phyloP scores from a whole-genome alignment of 2,113 vertebrate genomes.

The Marmota flaviventris region DNA sequence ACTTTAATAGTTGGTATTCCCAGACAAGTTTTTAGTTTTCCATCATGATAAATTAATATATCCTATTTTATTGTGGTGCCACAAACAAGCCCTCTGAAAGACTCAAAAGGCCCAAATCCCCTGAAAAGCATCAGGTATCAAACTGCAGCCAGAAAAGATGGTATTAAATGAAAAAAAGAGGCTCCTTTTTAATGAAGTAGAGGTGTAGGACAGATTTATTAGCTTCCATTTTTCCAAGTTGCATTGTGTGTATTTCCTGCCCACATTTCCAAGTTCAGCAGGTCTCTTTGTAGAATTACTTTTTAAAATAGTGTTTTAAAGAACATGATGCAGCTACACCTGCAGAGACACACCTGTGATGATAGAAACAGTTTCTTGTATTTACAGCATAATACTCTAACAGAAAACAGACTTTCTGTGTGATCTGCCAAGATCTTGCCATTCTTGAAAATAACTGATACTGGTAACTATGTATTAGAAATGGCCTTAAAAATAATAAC shows the following conservation, averaged over 20 bases:
- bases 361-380: slow-evolving; percentile 5
- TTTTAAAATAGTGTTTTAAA: slow-evolving; percentile 59
- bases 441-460: neutral
- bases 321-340: slow-evolving; percentile 42
- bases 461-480: slow-evolving; percentile 27
- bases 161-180: slow-evolving; percentile 65
- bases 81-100: slow-evolving; percentile 77
- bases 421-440: neutral
- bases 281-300: slow-evolving; percentile 64
- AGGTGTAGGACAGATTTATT: slow-evolving; percentile 86
- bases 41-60: slow-evolving; percentile 75
- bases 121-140: slow-evolving; percentile 80
- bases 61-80: slow-evolving; percentile 74
- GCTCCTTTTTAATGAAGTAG: slow-evolving; percentile 80
- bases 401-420: slow-evolving; percentile 43
- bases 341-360: slow-evolving; percentile 69
- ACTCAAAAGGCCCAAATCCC: slow-evolving; percentile 60
- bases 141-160: slow-evolving; percentile 78
- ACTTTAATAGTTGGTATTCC: slow-evolving; percentile 63
- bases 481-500: slow-evolving; percentile 25
- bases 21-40: slow-evolving; percentile 66
- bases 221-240: slow-evolving; percentile 77
- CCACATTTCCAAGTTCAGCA: slow-evolving; percentile 71
- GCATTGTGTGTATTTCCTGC: slow-evolving; percentile 77
- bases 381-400: neutral